Conservation (phyloP, 2,888 invertebrate genomes). For the Aporophyla lueneburgensis region DNA sequence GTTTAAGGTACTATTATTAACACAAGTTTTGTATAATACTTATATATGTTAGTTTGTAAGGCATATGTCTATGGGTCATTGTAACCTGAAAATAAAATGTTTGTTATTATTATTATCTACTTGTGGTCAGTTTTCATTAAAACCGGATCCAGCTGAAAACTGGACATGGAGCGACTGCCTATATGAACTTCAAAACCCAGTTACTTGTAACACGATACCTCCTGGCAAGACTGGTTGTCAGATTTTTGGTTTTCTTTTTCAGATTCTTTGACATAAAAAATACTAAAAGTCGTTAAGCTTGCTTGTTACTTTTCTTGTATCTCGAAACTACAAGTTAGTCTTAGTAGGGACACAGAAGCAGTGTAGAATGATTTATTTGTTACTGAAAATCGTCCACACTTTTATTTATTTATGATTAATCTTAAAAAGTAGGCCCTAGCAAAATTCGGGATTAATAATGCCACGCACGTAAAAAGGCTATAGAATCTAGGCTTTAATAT, state of each 20-base stretch:
- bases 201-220: not conserved
- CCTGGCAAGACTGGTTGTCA: not conserved
- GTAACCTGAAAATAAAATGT: no score
- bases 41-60: no score
- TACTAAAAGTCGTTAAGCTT: not conserved
- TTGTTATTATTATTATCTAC: no score
- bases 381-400: not conserved
- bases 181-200: not conserved
- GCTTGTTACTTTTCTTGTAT: not conserved
- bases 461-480: slow-evolving; percentile 15
- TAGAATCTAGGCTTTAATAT: slow-evolving; percentile 5
- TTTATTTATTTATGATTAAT: not conserved
- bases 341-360: no score
- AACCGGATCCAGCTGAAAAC: no score
- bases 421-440: not conserved
- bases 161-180: not conserved
- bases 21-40: no score
- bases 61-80: no score
- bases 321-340: no score
- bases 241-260: no score
- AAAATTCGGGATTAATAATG: slow-evolving; percentile 13
- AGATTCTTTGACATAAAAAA: not conserved
- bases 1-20: no score
- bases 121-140: no score
- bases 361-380: not conserved